These are phyloP conservation scores for Quadriops clusia DNA, from an alignment of 2,888 invertebrate genomes.

Conservation along the genomic window DNA sequence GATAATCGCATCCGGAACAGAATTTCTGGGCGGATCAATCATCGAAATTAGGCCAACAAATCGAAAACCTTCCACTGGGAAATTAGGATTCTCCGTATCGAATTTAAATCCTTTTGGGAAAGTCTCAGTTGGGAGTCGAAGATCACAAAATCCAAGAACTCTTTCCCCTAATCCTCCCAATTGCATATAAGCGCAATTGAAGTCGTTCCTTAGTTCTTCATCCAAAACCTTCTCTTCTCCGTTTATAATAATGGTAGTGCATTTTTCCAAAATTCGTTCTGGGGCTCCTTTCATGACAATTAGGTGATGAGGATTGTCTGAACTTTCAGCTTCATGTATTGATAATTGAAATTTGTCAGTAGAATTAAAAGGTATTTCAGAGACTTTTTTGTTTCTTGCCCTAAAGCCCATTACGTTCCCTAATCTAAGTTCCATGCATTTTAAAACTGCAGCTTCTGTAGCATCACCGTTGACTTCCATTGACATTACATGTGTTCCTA, in stretches of 20 bases:
- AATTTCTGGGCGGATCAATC: conserved; percentile 96
- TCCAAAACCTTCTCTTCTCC: conserved; percentile 74
- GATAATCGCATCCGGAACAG: conserved; percentile 95
- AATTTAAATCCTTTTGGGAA: conserved; percentile 88
- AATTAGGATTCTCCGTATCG: conserved; percentile 83
- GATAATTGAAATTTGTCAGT: conserved; percentile 94
- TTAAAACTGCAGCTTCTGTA: conserved; percentile 85
- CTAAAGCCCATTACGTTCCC: conserved; percentile 78
- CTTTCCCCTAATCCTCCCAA: conserved; percentile 86
- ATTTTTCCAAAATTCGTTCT: conserved; percentile 82
- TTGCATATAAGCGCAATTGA: conserved; percentile 88
- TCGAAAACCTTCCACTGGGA: conserved; percentile 78
- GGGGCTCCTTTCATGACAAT: conserved; percentile 97
- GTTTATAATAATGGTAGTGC: conserved; percentile 13
- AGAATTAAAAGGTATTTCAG: conserved; percentile 90
- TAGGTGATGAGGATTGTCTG: conserved; percentile 77
- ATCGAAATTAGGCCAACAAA: conserved; percentile 97
- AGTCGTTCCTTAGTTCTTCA: conserved; percentile 89
- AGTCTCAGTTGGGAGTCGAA: conserved; percentile 77
- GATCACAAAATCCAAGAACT: conserved; percentile 88
- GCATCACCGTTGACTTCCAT: conserved; percentile 92
- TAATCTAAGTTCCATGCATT: conserved; percentile 85
- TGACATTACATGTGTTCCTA: conserved; percentile 83
- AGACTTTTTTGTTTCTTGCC: conserved; percentile 76
- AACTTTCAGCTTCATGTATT: conserved; percentile 86